Evolutionary conservation across 2,888 invertebrate genomes (phyloP).

Genomic region (Cosmopolites sordidus): DNA sequence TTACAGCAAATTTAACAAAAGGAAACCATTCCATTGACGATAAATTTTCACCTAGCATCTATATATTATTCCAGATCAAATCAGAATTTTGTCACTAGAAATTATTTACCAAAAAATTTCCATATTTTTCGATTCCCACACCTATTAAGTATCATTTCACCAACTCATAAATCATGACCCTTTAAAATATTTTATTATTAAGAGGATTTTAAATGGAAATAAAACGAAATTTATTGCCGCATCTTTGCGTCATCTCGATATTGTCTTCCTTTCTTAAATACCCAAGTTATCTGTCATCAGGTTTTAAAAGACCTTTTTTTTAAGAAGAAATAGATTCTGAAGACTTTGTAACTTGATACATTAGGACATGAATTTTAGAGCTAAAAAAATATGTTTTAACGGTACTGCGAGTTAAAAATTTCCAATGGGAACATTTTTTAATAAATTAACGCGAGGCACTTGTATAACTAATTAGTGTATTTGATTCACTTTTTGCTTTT

Average conservation of each 20-base stretch:
- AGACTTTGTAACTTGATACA: background rate
- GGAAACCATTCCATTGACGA: no score
- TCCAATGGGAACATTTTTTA: no score
- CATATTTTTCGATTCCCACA: slow-evolving; percentile 20
- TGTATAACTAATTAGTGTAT: no score
- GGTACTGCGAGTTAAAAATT: no score
- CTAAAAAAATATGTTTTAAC: background rate
- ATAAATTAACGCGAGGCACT: no score
- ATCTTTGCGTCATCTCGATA: slow-evolving; percentile 25
- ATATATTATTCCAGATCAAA: no score
- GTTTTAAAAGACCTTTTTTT: slow-evolving; percentile 6
- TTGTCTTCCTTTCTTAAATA: slow-evolving; percentile 27
- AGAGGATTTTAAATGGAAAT: slow-evolving; percentile 14
- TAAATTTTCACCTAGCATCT: no score
- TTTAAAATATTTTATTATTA: background rate
- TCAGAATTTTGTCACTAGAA: background rate
- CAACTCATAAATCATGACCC: slow-evolving; percentile 15
- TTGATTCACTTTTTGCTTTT: no score
- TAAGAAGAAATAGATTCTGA: background rate
- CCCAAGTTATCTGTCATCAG: slow-evolving; percentile 22
- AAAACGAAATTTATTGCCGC: slow-evolving; percentile 28
- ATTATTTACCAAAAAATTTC: slow-evolving; percentile 8
- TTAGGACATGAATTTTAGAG: background rate
- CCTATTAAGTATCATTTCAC: slow-evolving; percentile 18
- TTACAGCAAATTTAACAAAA: no score